Evolutionary conservation across 2,888 invertebrate species (phyloP).

Genomic region (Dicranocentrus wangi): DNA sequence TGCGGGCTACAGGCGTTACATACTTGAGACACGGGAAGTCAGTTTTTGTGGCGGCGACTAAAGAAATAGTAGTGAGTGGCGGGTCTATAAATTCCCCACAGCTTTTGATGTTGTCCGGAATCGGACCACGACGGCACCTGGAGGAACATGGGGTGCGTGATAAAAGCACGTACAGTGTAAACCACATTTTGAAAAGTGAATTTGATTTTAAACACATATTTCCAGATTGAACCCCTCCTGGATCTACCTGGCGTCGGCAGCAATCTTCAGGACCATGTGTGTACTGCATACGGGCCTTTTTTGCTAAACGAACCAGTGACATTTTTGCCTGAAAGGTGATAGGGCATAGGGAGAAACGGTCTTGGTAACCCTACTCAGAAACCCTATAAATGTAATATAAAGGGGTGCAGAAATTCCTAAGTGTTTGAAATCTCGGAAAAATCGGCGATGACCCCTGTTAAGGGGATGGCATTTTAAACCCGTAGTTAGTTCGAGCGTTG

Average conservation of each 20-base stretch:
- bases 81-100: slow-evolving; percentile 50
- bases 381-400: too few species aligned
- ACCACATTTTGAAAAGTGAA: too few species aligned
- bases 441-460: too few species aligned
- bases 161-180: too few species aligned
- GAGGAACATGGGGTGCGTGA: slow-evolving; percentile 44
- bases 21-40: slow-evolving; percentile 39
- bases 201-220: too few species aligned
- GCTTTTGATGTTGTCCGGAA: slow-evolving; percentile 46
- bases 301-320: slow-evolving; percentile 26
- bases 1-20: slow-evolving; percentile 40
- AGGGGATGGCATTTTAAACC: too few species aligned
- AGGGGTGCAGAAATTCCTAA: too few species aligned
- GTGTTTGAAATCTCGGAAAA: too few species aligned
- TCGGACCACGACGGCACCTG: slow-evolving; percentile 43
- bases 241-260: slow-evolving; percentile 39
- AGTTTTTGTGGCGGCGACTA: slow-evolving; percentile 20
- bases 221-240: slow-evolving; percentile 31
- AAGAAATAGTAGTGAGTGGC: slow-evolving; percentile 46
- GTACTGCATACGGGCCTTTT: slow-evolving; percentile 34
- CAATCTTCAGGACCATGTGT: slow-evolving; percentile 45
- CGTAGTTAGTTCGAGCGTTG: too few species aligned
- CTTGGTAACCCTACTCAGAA: too few species aligned
- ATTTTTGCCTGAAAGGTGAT: slow-evolving; percentile 33
- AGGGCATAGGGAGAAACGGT: too few species aligned